Percentiles rank a stretch among this genome's conserved stretches.
Conservation (phyloP, 2,797 vertebrate genomes). For the Eurystomus glaucurus region DNA sequence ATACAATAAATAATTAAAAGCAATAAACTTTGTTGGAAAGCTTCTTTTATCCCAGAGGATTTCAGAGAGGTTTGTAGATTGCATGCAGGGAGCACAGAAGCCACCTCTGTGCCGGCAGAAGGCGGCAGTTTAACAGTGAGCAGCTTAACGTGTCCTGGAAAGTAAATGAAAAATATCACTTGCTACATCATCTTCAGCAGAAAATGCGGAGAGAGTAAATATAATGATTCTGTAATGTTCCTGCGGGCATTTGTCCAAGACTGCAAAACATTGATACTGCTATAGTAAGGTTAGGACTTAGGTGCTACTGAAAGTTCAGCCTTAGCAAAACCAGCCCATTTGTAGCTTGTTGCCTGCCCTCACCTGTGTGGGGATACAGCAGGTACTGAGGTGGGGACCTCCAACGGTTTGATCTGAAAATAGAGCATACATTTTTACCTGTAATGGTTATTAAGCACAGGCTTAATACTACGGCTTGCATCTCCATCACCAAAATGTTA, state of each 20-base stretch:
- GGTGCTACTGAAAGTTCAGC: not conserved
- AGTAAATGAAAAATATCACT: constrained; percentile 27
- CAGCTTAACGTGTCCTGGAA: not conserved
- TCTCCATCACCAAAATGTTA: not conserved
- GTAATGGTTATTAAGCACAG: not conserved
- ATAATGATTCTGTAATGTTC: constrained; percentile 21
- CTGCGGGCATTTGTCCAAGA: constrained; percentile 27
- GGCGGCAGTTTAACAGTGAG: not conserved
- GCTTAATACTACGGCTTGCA: not conserved
- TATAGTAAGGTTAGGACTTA: not conserved
- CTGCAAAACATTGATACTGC: not conserved
- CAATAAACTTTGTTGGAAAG: constrained; percentile 11
- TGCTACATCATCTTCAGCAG: not conserved
- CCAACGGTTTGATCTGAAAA: not conserved
- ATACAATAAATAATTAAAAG: constrained; percentile 39
- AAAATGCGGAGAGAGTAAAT: constrained; percentile 9
- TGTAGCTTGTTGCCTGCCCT: not conserved
- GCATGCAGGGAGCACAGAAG: not conserved
- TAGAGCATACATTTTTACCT: not conserved
- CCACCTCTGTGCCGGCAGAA: not conserved
- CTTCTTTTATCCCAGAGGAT: not conserved
- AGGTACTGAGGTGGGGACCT: not conserved
- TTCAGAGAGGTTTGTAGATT: not conserved
- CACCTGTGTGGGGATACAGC: fast-evolving
- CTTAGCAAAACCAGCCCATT: not conserved